Evolutionary conservation across 2,888 invertebrate species (phyloP), one percentile per base, ranked within the genome.

Genomic region (Acronicta psi): DNA sequence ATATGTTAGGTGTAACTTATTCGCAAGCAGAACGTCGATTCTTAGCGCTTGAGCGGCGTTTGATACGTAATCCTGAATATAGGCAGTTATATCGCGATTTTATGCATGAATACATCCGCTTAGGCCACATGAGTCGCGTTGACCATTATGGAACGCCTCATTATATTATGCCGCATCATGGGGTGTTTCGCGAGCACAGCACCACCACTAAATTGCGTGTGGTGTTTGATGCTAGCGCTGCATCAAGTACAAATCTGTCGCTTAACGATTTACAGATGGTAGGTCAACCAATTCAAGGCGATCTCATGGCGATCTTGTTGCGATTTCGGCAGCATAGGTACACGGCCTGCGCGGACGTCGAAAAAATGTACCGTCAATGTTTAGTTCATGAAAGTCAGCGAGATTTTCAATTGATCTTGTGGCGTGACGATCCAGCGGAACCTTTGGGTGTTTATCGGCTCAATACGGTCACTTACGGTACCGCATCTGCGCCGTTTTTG

Each of bases 401-500:
- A 3, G 11, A 29, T 10, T 10, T 29, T 11, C 29, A 29, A 29
- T 0, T 29, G 29, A 29, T 29, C 1, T 29, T 29, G 29, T 29
- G 29, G 29, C 29, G 29, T 29, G 11, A 29, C 10, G 10, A 29
- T 4, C 29, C 29, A 10, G 3, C 29, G 2, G 5, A 29, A 11
- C 29, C 29, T 3, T 29, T 29, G 6, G 11, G 10, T 11, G 4
- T 29, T 11, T 29, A 29, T 10, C 11, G 6, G 3, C 29, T 29
- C 2, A 29, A 29, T 11, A 29, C 29, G 11, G 29, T 29, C 11
- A 29, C 29, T 0, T 29, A 29, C 4, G 29, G 29, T 11, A 37
- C 37, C 11, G 47, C 47, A 10, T 47, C 47, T 2, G 47, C 47
- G 9, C 47, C 47, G 23, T 47, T 37, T 13, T 10, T 47, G 4